Conservation (phyloP, 2,113 vertebrate species). For the Larimichthys polyactis region DNA sequence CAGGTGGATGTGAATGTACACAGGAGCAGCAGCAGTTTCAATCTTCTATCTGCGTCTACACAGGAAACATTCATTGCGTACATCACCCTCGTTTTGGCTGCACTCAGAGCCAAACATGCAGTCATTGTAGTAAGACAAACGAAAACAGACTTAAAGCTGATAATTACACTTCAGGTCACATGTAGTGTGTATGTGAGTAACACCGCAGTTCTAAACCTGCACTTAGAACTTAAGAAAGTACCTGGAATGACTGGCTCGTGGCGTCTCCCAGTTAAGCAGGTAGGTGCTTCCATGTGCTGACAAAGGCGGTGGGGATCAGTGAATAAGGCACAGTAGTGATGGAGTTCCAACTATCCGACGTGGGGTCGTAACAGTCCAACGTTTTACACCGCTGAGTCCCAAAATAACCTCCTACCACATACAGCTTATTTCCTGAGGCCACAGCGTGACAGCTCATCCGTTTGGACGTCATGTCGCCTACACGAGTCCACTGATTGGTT, state of each 20-base stretch:
- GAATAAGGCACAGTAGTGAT: slow-evolving; percentile 97
- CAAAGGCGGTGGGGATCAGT: slow-evolving; percentile 95
- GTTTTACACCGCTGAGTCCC: slow-evolving; percentile 97
- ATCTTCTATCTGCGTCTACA: neutral
- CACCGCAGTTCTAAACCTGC: neutral
- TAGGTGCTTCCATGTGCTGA: slow-evolving; percentile 97
- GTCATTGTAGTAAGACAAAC: neutral
- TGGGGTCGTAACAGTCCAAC: slow-evolving; percentile 95
- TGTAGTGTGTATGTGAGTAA: neutral
- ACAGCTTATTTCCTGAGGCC: slow-evolving; percentile 95
- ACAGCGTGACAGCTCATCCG: slow-evolving; percentile 96
- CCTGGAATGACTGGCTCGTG: slow-evolving; percentile 3
- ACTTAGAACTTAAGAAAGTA: neutral
- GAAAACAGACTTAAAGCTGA: neutral
- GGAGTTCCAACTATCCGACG: slow-evolving; percentile 92
- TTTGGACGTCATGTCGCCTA: slow-evolving; percentile 97
- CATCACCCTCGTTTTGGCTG: neutral
- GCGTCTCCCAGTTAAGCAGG: slow-evolving; percentile 83
- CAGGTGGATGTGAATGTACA: too few relatives aligned
- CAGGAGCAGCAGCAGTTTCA: too few relatives aligned
- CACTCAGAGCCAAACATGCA: neutral
- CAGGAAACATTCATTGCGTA: neutral
- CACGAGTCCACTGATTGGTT: slow-evolving; percentile 91
- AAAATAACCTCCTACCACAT: slow-evolving; percentile 96
- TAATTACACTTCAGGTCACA: neutral